Evolutionary conservation across 2,888 invertebrate genomes (phyloP), one percentile per base, ranked within the genome.

Genomic region (Aproaerema taeniolella): DNA sequence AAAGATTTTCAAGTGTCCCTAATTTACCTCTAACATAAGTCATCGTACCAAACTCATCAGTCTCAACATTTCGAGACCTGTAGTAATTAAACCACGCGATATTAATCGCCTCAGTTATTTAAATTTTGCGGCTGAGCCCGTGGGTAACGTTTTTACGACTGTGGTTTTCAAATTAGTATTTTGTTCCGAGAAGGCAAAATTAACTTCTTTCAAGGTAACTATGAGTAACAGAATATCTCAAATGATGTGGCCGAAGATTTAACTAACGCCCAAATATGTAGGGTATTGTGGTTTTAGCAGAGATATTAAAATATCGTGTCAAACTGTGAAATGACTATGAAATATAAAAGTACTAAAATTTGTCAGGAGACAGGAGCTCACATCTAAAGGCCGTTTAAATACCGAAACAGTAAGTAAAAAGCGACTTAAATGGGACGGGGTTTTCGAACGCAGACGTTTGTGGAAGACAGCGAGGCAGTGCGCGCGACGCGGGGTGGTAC

Each of bases 101-200:
- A 73, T 79, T 81, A 80, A 85, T 83, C 72, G 77, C 64, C 72
- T 72, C 61, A 69, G 74, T 75, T 76, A 76, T 80, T 79, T 70
- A 74, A 77, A 77, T 73, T 71, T 65, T 61, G 68, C 61, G 64
- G 66, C 65, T 52, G 47, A 58, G 60, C 58, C 63, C 60, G 64
- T 67, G 67, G 70, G 67, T 66, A 58, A 63, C 63, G 55, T 78
- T 81, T 82, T 80, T 77, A 76, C 72, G 76, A 73, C 58, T 73
- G 74, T 61, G 75, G 75, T 75, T 69, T 67, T 52, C 54, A 77
- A 69, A 77, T 80, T 77, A 78, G 76, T 66, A 67, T 67, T 55
- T 57, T 67, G 53, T 83, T 82, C 82, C 49, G 64, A 68, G 83
- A 85, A 83, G 4, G 70, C 64, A 62, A 65, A 70, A 72, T 72